Percentiles rank a stretch among this genome's conserved stretches.
These are phyloP conservation scores for Calypte anna DNA, from an alignment of 2,113 vertebrate genomes.

Conservation along the genomic window DNA sequence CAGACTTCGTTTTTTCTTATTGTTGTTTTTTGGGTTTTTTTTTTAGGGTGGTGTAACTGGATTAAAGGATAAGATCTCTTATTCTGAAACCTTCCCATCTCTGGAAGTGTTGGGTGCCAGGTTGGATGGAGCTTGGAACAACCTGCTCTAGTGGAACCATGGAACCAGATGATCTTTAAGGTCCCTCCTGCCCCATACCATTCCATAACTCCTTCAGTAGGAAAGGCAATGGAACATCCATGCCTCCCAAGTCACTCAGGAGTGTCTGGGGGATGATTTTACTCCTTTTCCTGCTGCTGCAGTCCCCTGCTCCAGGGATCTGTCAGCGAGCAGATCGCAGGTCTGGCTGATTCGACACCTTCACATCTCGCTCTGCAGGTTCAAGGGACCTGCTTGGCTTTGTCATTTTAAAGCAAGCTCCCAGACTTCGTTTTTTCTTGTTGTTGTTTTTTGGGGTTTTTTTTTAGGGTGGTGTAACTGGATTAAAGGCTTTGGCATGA, in stretches of 20 bases:
- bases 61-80: not conserved
- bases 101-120: no score
- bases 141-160: no score
- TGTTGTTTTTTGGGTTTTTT: not conserved
- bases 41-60: no score
- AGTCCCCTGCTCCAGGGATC: not conserved
- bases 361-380: not conserved
- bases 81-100: not conserved
- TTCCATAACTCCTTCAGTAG: no score
- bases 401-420: not conserved
- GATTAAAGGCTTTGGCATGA: not conserved
- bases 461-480: not conserved
- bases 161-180: no score
- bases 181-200: no score
- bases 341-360: not conserved
- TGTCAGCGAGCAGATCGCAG: conserved; percentile 12
- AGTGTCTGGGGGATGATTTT: not conserved
- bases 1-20: not conserved
- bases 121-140: no score
- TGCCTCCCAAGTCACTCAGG: not conserved
- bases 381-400: not conserved
- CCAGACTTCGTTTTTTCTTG: not conserved
- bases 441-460: not conserved
- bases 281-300: not conserved
- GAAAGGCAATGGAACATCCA: not conserved